Conservation (phyloP, 2,113 vertebrate genomes). For the Tichodroma muraria region DNA sequence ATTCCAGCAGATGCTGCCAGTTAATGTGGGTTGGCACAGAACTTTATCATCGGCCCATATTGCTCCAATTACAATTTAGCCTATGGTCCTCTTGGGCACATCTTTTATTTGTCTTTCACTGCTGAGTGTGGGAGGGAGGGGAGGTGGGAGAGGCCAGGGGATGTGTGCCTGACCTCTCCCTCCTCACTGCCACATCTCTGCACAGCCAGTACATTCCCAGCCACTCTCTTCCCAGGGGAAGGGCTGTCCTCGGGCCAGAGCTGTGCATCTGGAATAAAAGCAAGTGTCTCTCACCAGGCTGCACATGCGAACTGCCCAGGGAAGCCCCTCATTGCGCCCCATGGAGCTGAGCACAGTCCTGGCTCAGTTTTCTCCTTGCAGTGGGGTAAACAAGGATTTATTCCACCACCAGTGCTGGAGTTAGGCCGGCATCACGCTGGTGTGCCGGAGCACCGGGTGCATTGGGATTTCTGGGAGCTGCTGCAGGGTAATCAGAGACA, state of each 20-base stretch:
- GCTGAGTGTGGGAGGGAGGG: background rate
- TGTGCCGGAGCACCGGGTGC: rapidly evolving
- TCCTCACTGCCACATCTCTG: background rate
- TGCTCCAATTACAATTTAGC: constrained; percentile 70
- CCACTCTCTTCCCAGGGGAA: background rate
- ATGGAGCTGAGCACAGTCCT: rapidly evolving
- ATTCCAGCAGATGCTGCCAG: constrained; percentile 72
- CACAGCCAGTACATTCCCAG: rapidly evolving
- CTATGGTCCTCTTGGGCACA: constrained; percentile 31
- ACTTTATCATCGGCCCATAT: constrained; percentile 62
- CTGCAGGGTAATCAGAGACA: background rate
- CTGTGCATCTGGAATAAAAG: background rate
- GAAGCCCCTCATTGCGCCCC: background rate
- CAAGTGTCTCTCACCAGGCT: background rate
- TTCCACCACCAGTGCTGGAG: rapidly evolving
- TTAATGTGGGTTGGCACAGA: constrained; percentile 57
- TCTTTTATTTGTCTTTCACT: constrained; percentile 31
- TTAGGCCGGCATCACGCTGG: background rate
- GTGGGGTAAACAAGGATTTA: background rate
- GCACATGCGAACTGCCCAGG: rapidly evolving
- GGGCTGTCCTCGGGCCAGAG: background rate
- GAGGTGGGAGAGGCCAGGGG: background rate
- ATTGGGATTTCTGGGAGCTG: background rate
- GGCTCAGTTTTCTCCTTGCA: background rate
- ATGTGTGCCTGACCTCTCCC: background rate